These are phyloP conservation scores for Peromyscus aztecus DNA, from an alignment of 2,797 vertebrate species.

Conservation along the genomic window DNA sequence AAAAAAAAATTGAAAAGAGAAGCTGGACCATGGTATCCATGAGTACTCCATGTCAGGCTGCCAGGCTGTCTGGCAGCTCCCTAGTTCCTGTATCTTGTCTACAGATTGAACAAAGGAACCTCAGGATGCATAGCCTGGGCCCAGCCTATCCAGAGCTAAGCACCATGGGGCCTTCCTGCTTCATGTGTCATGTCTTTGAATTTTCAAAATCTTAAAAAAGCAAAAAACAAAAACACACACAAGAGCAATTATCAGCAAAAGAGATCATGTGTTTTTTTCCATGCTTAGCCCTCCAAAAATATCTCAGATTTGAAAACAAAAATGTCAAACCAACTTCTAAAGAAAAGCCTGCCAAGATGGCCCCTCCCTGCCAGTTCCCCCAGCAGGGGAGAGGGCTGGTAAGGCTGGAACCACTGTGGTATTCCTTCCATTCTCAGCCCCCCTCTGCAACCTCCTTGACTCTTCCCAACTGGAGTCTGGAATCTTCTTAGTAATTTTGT, in stretches of 20 bases:
- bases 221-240: slow-evolving; percentile 19
- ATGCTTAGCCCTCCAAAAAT: slow-evolving; percentile 47
- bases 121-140: neutral
- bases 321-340: neutral
- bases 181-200: neutral
- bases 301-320: slow-evolving; percentile 64
- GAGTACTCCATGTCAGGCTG: rapidly evolving
- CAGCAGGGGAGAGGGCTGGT: neutral
- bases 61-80: too few species aligned
- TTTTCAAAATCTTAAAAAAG: neutral
- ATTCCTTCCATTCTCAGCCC: neutral
- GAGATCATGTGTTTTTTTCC: slow-evolving; percentile 6
- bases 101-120: neutral
- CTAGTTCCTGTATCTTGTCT: too few species aligned
- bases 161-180: neutral
- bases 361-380: neutral
- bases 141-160: neutral
- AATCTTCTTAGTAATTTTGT: neutral
- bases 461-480: neutral
- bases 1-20: neutral
- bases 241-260: slow-evolving; percentile 21
- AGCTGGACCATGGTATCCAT: rapidly evolving
- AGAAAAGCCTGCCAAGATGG: neutral
- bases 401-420: rapidly evolving
- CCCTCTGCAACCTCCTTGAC: neutral